Conservation (phyloP, 2,113 vertebrate species). For the Prionailurus viverrinus region DNA sequence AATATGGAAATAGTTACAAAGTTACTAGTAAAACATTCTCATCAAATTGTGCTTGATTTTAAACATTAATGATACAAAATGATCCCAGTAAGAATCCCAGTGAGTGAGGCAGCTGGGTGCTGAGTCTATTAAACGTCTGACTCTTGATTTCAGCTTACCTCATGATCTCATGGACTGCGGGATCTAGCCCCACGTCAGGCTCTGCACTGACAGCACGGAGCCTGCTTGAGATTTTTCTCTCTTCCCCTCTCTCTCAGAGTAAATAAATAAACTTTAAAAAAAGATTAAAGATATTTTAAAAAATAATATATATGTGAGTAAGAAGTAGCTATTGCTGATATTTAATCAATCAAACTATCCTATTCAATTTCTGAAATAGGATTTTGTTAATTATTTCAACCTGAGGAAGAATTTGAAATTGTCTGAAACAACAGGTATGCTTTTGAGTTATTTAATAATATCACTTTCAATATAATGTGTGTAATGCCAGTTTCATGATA, state of each 20-base stretch:
- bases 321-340: neutral
- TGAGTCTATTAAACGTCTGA: too few relatives aligned
- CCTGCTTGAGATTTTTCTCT: too few relatives aligned
- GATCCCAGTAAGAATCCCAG: neutral
- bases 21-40: neutral
- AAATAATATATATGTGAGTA: neutral
- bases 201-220: too few relatives aligned
- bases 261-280: too few relatives aligned
- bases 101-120: too few relatives aligned
- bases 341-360: neutral
- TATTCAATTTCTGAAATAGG: neutral
- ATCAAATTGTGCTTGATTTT: neutral
- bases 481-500: neutral
- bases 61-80: slow-evolving; percentile 31
- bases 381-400: slow-evolving; percentile 60
- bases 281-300: too few relatives aligned
- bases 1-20: neutral
- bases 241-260: too few relatives aligned
- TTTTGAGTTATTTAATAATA: neutral
- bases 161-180: too few relatives aligned
- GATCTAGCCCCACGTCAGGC: too few relatives aligned
- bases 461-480: neutral
- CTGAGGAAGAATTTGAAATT: neutral
- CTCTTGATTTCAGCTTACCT: too few relatives aligned
- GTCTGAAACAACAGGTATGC: neutral